phyloP scores from a whole-genome alignment of 2,888 invertebrate species.

The Thysanoteuthis rhombus region DNA sequence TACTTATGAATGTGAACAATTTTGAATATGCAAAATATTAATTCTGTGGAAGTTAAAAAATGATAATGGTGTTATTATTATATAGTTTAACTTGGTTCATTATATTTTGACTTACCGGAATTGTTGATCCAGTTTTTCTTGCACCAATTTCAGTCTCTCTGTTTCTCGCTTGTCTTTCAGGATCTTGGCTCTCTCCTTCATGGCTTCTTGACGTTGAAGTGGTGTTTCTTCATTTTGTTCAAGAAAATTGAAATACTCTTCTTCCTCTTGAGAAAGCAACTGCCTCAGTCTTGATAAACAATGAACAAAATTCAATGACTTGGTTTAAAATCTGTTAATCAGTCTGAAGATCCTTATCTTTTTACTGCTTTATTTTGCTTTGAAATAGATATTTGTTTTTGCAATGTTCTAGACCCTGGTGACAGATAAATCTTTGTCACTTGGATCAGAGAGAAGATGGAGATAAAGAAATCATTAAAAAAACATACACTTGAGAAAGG shows the following conservation, averaged over 20 bases:
- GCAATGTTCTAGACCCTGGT: background rate
- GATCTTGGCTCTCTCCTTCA: slow-evolving; percentile 64
- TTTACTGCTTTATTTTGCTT: background rate
- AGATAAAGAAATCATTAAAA: too few species aligned
- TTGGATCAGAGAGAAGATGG: too few species aligned
- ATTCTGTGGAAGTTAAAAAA: background rate
- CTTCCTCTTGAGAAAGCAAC: slow-evolving; percentile 59
- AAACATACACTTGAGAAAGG: too few species aligned
- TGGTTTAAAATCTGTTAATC: background rate
- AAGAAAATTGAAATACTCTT: slow-evolving; percentile 59
- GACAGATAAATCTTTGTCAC: background rate
- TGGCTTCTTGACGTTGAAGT: slow-evolving; percentile 66
- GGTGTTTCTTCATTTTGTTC: slow-evolving; percentile 64
- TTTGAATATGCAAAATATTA: background rate
- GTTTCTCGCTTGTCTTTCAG: slow-evolving; percentile 64
- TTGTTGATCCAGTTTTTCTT: slow-evolving; percentile 67
- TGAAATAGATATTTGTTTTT: background rate
- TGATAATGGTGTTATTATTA: background rate
- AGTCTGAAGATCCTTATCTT: too few species aligned
- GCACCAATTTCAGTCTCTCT: slow-evolving; percentile 63
- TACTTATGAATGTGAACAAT: background rate
- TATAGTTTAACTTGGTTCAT: background rate
- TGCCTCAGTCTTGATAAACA: slow-evolving; percentile 52
- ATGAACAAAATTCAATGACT: background rate
- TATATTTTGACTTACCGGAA: slow-evolving; percentile 56